Base-by-base conservation (phyloP, 2,797 vertebrate genomes). In the Clarias pachynema region DNA sequence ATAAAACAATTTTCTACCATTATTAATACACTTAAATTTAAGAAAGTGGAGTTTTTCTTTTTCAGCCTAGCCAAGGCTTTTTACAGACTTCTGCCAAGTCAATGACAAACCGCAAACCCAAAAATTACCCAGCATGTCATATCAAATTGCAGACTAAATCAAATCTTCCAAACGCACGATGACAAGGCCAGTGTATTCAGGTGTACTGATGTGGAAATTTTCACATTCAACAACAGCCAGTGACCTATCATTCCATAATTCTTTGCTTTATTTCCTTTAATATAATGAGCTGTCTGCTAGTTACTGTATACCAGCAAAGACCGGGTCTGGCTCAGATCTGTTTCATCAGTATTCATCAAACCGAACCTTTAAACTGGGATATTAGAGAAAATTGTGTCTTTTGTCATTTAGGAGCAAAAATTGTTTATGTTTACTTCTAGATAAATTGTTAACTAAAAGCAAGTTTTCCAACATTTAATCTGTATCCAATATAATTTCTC, bases 121-220 rank as follows among this genome's bases (percentile, higher is more conserved):
- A 75, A 49, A 62, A 63, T 31, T 75, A 75, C 26, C 44, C 57
- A 75, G 78, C 79, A 82, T 82, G 62, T 82, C 84, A 77, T 59
- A 77, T 75, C 62, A 20, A 86, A 86, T 68, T 44, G 20, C 83
- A 79, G 79, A 85, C 31, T 22, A 74, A 80, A 75, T 66, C 15
- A 57, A 81, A 81, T 68, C 44, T 82, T 75, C 24, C 49, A 40
- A 75, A 75, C 29, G 6, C n/a, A 66, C 34, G 59, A 81, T 75
- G 49, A 82, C 79, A 75, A 75, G 69, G 79, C 68, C 79, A 40
- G 63, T 56, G 60, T 37, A 74, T 81, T 81, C 84, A 81, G 60
- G 69, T 40, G 37, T 44, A 69, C n/a, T 82, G 70, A 68, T 68
- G 72, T 60, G 72, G 62, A 86, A 73, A 82, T 29, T 59, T 77